Evolutionary conservation across 1,140 invertebrate genomes (phyloP).

Genomic region (Berghia stephanieae): DNA sequence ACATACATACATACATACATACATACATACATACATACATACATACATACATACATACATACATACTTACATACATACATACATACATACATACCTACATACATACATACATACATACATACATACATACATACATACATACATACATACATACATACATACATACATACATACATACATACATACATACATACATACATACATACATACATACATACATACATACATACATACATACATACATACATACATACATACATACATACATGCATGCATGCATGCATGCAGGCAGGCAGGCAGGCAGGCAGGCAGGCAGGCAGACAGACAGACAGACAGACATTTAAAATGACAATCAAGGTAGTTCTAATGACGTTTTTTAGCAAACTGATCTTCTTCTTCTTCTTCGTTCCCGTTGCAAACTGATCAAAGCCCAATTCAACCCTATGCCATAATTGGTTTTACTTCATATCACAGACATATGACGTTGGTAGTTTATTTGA

Average conservation of each 20-base stretch:
- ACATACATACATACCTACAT: slow-evolving; percentile 3
- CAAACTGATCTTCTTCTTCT: no score
- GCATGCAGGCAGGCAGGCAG: slow-evolving; percentile 23
- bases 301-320: slow-evolving; percentile 23
- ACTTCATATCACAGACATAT: no score
- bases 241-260: slow-evolving; percentile 1
- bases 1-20: no score
- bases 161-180: not conserved
- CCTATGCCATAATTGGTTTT: no score
- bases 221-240: slow-evolving; percentile 1
- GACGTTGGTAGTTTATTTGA: no score
- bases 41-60: slow-evolving; percentile 12
- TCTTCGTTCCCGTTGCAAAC: no score
- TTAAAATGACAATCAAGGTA: no score
- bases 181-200: not conserved
- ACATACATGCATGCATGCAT: slow-evolving; percentile 12
- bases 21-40: no score
- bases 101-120: not conserved
- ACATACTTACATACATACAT: slow-evolving; percentile 19
- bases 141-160: not conserved
- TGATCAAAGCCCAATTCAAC: no score
- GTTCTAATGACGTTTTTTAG: no score
- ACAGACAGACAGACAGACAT: slow-evolving; percentile 15
- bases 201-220: not conserved
- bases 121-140: not conserved